Base-by-base conservation (phyloP, 2,888 invertebrate genomes). In the Apomyelois bistriatella region DNA sequence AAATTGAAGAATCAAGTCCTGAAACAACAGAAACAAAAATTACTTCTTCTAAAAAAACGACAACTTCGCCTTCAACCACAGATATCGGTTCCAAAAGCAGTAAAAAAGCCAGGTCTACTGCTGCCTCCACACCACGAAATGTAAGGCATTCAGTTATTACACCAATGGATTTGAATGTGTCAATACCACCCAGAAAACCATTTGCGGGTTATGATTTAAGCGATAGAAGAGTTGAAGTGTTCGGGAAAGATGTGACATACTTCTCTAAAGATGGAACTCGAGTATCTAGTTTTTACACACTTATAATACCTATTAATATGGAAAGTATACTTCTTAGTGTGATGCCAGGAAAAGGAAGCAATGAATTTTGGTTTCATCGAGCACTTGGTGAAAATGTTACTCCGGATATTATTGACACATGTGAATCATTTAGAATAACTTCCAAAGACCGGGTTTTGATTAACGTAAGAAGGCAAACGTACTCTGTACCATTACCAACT, bases 161-260 rank as follows among this genome's bases (percentile, higher is more conserved):
- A n/a, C 12, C 57, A 30, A 32, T 30, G 4, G 12, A 50, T 12
- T 58, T 56, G 12, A 63, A 64, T 8, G 46, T 48, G n/a, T 65
- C 68, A 15, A 6, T 58, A 48, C 60, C 64, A 22, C 63, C 57
- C 1, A 61, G 57, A 28, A 86, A 85, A 61, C 75, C 75, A 10
- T 87, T 87, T 68, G 66, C 69, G 36, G 89, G 85, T 1, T 90
- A 88, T 58, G 70, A 87, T 65, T 75, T 90, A 58, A 79, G 85
- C 17, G 77, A 88, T 22, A 72, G 89, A 65, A 75, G 90, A 65
- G 79, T 88, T 1, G 87, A 89, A 74, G 76, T 82, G 13, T 83
- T 88, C 59, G 90, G 90, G 9, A 85, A 82, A 74, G 80, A 87
- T 65, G 69, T 73, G 1, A 68, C 69, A 52, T 90, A 65, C 70